These are phyloP conservation scores for Apamea crenata DNA, from an alignment of 2,888 invertebrate species.

Conservation along the genomic window DNA sequence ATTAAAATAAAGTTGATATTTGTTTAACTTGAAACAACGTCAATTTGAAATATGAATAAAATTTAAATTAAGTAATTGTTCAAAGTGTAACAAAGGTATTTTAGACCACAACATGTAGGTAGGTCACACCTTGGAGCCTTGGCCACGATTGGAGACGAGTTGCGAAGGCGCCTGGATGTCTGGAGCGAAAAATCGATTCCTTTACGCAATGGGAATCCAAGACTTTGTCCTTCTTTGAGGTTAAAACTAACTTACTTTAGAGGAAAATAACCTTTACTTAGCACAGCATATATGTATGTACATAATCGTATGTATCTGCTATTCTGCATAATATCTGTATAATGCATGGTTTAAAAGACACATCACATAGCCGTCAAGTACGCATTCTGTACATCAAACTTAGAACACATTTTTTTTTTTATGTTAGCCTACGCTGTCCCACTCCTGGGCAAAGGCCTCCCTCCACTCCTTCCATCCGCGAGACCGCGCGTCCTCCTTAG, in stretches of 20 bases:
- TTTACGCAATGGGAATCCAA: constrained; percentile 12
- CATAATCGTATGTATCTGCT: neutral
- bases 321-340: no score
- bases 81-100: neutral
- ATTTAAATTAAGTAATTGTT: neutral
- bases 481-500: no score
- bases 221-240: constrained; percentile 20
- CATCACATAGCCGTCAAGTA: no score
- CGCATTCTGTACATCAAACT: no score
- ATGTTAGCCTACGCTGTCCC: no score
- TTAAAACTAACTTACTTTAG: neutral
- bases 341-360: no score
- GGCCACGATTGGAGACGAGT: neutral
- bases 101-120: constrained; percentile 1
- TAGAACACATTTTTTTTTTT: no score
- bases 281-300: neutral
- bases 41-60: no score
- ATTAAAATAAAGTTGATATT: no score
- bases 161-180: constrained; percentile 48
- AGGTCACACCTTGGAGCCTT: neutral
- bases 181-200: constrained; percentile 50
- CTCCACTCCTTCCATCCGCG: no score
- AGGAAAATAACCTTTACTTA: neutral
- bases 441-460: no score
- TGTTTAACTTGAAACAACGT: no score